A percentile compares a stretch with the other conserved stretches of the same genome.
Conservation (phyloP, 2,888 invertebrate species). For the Camptogramma bilineatum region DNA sequence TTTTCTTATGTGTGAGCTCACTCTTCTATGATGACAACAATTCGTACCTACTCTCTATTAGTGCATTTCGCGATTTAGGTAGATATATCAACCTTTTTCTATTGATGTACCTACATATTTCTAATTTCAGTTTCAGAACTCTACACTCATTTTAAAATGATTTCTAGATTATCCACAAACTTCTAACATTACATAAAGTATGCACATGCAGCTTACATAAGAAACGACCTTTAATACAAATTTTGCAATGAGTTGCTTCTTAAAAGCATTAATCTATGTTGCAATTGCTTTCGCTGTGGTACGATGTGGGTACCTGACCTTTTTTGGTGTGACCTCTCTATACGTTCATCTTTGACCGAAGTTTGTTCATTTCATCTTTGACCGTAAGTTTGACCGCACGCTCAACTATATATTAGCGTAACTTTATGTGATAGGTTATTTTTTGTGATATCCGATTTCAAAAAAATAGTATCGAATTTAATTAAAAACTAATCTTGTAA, state of each 20-base stretch:
- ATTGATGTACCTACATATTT: too few species aligned
- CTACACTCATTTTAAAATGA: constrained; percentile 9
- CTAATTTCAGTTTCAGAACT: too few species aligned
- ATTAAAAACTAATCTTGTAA: too few species aligned
- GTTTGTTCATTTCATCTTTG: constrained; percentile 46
- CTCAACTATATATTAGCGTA: neutral
- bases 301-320: constrained; percentile 36
- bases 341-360: constrained; percentile 43
- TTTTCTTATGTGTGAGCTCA: too few species aligned
- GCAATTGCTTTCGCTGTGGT: constrained; percentile 55
- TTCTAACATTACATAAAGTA: constrained; percentile 47
- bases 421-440: neutral
- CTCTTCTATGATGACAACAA: too few species aligned
- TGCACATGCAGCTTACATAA: constrained; percentile 55
- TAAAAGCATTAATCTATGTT: constrained; percentile 54
- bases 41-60: too few species aligned
- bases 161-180: constrained; percentile 16
- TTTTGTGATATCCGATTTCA: neutral
- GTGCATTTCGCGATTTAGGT: too few species aligned
- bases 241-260: constrained; percentile 53
- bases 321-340: constrained; percentile 51
- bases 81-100: too few species aligned
- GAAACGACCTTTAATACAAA: constrained; percentile 51
- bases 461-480: too few species aligned
- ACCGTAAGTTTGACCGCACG: constrained; percentile 18